phyloP scores from a whole-genome alignment of 1,140 invertebrate genomes.

The Thrips palmi region DNA sequence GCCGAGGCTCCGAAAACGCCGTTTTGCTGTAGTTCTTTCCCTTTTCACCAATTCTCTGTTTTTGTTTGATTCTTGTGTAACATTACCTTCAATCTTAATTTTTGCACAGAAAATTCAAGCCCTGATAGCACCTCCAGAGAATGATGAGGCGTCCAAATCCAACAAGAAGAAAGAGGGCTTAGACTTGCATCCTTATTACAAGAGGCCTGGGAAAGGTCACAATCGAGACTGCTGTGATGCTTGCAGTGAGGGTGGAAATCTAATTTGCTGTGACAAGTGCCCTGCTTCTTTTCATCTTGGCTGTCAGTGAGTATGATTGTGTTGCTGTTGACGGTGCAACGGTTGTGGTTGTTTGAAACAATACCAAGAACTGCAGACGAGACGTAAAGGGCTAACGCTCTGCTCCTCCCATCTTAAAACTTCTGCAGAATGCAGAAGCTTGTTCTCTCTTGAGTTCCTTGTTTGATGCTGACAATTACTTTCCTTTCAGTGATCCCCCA shows the following conservation, averaged over 20 bases:
- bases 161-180: conserved; percentile 35
- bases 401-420: no score
- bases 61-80: no score
- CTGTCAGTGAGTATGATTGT: conserved; percentile 82
- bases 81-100: no score
- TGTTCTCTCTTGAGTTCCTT: not conserved
- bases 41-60: no score
- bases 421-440: no score
- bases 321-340: not conserved
- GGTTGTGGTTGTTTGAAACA: not conserved
- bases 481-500: conserved; percentile 60
- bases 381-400: no score
- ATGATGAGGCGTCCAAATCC: conserved; percentile 37
- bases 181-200: conserved; percentile 62
- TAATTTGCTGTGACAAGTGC: conserved; percentile 91
- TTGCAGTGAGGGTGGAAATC: conserved; percentile 79
- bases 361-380: no score
- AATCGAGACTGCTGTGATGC: conserved; percentile 87
- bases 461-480: conserved; percentile 5
- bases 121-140: conserved; percentile 66
- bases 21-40: no score
- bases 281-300: conserved; percentile 85
- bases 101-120: conserved; percentile 66
- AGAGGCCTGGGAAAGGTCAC: conserved; percentile 69
- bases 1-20: no score